Conservation (phyloP, 92 coral and sea anemone species). For the Epizoanthus ramosus region DNA sequence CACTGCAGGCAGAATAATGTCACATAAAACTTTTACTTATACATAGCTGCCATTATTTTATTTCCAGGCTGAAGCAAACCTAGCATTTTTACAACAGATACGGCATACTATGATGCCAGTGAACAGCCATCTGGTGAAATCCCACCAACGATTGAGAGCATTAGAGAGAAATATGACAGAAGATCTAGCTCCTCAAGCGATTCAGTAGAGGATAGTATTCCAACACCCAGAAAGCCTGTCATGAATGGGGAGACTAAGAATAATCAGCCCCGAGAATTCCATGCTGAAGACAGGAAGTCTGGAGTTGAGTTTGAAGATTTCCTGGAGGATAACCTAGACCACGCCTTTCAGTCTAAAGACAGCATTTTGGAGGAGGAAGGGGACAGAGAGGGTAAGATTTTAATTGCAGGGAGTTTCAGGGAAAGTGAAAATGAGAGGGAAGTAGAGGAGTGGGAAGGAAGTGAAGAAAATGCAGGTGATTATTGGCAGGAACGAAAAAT, state of each 20-base stretch:
- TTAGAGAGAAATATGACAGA: conserved; percentile 26
- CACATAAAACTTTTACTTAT: too few relatives aligned
- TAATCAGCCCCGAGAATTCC: neutral
- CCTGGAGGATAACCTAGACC: conserved; percentile 26
- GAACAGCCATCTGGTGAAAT: conserved; percentile 10
- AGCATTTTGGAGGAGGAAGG: neutral
- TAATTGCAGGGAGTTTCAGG: conserved; percentile 19
- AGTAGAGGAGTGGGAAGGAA: conserved; percentile 33
- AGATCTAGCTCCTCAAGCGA: conserved; percentile 30
- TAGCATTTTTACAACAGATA: neutral
- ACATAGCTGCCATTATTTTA: too few relatives aligned
- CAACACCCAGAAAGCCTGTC: conserved; percentile 2
- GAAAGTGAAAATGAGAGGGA: conserved; percentile 21
- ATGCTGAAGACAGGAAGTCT: conserved; percentile 28
- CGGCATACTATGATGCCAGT: conserved; percentile 20
- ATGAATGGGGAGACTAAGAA: neutral
- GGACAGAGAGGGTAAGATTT: conserved; percentile 36
- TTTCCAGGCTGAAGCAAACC: too few relatives aligned
- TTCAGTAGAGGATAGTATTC: conserved; percentile 1
- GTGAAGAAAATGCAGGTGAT: conserved; percentile 13
- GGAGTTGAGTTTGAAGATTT: conserved; percentile 36
- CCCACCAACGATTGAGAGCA: conserved; percentile 5
- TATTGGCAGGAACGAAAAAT: conserved; percentile 31
- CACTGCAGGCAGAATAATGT: too few relatives aligned
- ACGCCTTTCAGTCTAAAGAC: conserved; percentile 35